These are phyloP conservation scores for Cephalopholis sonnerati DNA, from an alignment of 2,113 vertebrate species.

Conservation along the genomic window DNA sequence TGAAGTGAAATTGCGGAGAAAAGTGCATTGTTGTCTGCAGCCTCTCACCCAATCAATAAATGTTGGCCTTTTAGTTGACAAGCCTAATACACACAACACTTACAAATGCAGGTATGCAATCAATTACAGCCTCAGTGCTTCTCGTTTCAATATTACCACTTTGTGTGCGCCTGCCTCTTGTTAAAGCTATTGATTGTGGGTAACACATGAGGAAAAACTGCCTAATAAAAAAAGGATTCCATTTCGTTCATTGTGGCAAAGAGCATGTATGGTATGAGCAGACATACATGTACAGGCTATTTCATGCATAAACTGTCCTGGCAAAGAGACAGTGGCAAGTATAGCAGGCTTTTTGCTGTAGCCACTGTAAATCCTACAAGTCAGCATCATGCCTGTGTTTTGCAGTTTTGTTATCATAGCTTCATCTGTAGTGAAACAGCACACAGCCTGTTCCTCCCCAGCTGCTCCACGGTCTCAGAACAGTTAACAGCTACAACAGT, in stretches of 20 bases:
- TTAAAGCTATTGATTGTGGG: conserved; percentile 52
- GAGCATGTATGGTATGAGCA: conserved; percentile 1
- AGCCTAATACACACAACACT: conserved; percentile 43
- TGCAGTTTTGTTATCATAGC: conserved; percentile 21
- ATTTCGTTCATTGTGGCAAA: neutral
- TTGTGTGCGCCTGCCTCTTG: conserved; percentile 39
- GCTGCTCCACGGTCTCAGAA: conserved; percentile 41
- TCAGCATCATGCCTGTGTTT: conserved; percentile 22
- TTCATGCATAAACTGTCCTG: neutral
- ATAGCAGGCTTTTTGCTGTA: neutral
- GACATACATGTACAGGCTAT: neutral
- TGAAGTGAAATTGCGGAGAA: conserved; percentile 27
- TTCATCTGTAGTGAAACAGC: conserved; percentile 24
- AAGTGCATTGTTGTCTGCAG: conserved; percentile 30
- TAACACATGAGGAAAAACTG: conserved; percentile 7
- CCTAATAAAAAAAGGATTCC: conserved; percentile 19
- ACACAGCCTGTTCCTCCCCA: conserved; percentile 34
- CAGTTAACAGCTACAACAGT: conserved; percentile 60
- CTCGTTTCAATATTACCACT: conserved; percentile 14
- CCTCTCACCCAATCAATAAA: conserved; percentile 46
- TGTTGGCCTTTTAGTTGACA: conserved; percentile 60
- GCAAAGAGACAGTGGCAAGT: neutral
- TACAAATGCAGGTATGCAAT: conserved; percentile 54
- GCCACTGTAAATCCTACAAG: conserved; percentile 20
- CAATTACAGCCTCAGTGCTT: conserved; percentile 44